A percentile compares a stretch with the other conserved stretches of the same genome.
These are phyloP conservation scores for Heliornis fulica DNA, from an alignment of 2,113 vertebrate genomes.

Conservation along the genomic window DNA sequence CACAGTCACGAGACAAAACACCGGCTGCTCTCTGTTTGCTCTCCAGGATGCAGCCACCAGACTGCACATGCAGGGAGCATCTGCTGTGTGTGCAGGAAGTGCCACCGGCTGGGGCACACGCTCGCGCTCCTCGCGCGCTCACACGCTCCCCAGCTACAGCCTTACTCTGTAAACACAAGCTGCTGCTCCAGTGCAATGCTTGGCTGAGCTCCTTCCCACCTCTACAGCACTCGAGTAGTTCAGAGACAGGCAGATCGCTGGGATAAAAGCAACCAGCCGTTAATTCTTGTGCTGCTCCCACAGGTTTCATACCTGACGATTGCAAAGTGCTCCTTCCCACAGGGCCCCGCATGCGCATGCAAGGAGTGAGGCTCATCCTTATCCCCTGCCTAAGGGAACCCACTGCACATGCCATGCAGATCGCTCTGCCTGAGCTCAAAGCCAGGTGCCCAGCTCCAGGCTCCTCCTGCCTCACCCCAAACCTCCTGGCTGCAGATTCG, in stretches of 20 bases:
- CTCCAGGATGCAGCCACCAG: not conserved
- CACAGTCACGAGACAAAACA: constrained; percentile 16
- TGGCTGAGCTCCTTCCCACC: constrained; percentile 25
- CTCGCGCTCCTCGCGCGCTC: not conserved
- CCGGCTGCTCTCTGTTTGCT: constrained; percentile 11
- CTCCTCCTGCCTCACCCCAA: not conserved
- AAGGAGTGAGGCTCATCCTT: not conserved
- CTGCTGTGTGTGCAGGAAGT: constrained; percentile 11
- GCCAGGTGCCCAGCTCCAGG: not conserved
- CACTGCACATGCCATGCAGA: not conserved
- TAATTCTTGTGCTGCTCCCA: not conserved
- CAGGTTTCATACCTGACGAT: not conserved
- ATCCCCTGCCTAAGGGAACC: not conserved
- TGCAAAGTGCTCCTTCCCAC: not conserved
- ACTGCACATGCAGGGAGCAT: not conserved
- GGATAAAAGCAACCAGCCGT: not conserved
- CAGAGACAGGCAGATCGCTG: not conserved
- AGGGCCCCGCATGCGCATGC: fast-evolving
- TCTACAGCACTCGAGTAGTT: not conserved
- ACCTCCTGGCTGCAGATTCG: not conserved
- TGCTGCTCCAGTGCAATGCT: not conserved
- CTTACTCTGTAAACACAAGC: constrained; percentile 37
- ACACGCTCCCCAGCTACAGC: not conserved
- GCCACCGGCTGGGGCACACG: not conserved
- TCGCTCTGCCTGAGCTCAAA: not conserved